Percentiles rank a stretch among this genome's conserved stretches.
Evolutionary conservation across 2,113 vertebrate species (phyloP).

Genomic region (Cyanoderma ruficeps): DNA sequence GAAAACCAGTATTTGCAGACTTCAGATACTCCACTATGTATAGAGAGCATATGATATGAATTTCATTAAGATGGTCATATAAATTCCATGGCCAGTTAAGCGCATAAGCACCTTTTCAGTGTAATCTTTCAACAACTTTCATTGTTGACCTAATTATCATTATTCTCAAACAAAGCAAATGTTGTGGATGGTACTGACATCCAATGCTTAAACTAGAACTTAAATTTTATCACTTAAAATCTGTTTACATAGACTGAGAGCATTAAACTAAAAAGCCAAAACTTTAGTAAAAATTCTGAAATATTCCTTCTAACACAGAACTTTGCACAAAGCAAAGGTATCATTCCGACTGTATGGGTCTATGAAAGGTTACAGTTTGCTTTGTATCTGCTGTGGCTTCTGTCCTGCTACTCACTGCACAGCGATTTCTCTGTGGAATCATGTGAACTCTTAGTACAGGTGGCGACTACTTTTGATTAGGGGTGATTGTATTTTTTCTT

Average conservation of each 20-base stretch:
- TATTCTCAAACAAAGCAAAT: neutral
- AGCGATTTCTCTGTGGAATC: neutral
- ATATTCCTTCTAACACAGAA: neutral
- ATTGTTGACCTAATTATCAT: neutral
- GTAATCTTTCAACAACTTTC: neutral
- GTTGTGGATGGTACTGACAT: neutral
- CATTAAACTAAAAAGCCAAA: neutral
- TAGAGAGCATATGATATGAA: neutral
- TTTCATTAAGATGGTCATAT: neutral
- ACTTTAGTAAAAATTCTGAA: neutral
- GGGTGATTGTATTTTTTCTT: neutral
- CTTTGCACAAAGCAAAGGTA: neutral
- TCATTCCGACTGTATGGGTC: neutral
- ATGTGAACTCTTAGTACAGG: neutral
- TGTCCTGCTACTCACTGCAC: neutral
- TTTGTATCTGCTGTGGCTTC: neutral
- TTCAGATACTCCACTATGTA: neutral
- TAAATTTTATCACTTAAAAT: neutral
- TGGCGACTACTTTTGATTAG: neutral
- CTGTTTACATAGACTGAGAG: neutral
- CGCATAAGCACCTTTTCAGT: neutral
- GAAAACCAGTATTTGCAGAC: neutral
- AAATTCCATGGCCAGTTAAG: neutral
- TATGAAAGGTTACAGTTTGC: neutral
- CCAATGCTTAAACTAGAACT: neutral